A percentile compares a stretch with the other conserved stretches of the same genome.
phyloP scores from a whole-genome alignment of 2,888 invertebrate genomes.

The Drosophila quinaria region DNA sequence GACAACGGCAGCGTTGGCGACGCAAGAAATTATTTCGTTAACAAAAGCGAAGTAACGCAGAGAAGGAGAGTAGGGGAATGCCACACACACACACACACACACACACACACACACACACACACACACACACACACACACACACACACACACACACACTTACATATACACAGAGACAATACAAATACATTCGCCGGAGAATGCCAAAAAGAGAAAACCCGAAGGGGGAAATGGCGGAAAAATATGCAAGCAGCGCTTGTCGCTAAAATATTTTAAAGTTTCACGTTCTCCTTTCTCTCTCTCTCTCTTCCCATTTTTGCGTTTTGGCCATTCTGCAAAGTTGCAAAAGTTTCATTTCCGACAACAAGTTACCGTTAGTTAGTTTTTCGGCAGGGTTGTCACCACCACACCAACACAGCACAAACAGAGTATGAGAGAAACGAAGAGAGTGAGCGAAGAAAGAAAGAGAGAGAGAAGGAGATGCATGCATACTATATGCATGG shows the following conservation, averaged over 20 bases:
- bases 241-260: constrained; percentile 57
- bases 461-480: constrained; percentile 17
- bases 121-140: constrained; percentile 32
- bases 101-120: constrained; percentile 2
- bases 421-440: constrained; percentile 6
- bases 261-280: constrained; percentile 76
- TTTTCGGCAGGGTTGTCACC: constrained; percentile 76
- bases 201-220: constrained; percentile 14
- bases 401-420: constrained; percentile 42
- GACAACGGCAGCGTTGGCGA: constrained; percentile 35
- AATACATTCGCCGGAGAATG: constrained; percentile 45
- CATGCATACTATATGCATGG: constrained; percentile 59
- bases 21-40: constrained; percentile 82
- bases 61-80: constrained; percentile 35
- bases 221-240: constrained; percentile 37
- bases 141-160: background rate
- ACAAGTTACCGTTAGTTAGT: constrained; percentile 81
- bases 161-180: constrained; percentile 51
- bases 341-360: constrained; percentile 82
- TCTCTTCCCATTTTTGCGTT: constrained; percentile 23
- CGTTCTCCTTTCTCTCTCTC: constrained; percentile 20
- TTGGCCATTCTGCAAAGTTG: constrained; percentile 58
- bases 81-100: constrained; percentile 11
- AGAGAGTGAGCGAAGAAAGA: constrained; percentile 8
- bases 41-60: constrained; percentile 72